A percentile compares a stretch with the other conserved stretches of the same genome.
Evolutionary conservation across 2,888 invertebrate genomes (phyloP).

Genomic region (Cremastobaeus sp.): DNA sequence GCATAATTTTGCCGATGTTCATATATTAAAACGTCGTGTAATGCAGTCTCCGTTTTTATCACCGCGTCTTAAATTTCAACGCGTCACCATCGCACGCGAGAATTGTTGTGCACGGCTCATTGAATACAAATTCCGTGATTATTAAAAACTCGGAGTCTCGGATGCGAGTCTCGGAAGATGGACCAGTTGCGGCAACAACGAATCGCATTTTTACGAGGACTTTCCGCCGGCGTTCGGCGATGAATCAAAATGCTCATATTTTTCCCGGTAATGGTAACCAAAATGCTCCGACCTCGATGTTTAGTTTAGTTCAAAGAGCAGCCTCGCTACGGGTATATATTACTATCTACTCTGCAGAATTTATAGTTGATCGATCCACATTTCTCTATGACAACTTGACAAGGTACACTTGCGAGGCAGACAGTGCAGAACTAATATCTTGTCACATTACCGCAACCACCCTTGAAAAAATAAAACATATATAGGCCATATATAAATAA

Average conservation of each 20-base stretch:
- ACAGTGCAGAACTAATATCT: slow-evolving; percentile 48
- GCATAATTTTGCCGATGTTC: slow-evolving; percentile 29
- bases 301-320: slow-evolving; percentile 47
- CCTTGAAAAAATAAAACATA: too few relatives aligned
- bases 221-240: neutral
- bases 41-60: slow-evolving; percentile 12
- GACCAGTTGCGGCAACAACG: slow-evolving; percentile 29
- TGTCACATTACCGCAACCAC: slow-evolving; percentile 42
- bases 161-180: too few relatives aligned
- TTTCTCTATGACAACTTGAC: slow-evolving; percentile 61
- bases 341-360: slow-evolving; percentile 57
- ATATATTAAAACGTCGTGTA: slow-evolving; percentile 16
- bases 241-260: slow-evolving; percentile 50
- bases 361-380: slow-evolving; percentile 61
- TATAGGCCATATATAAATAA: too few relatives aligned
- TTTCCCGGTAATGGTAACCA: slow-evolving; percentile 55
- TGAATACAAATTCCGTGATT: slow-evolving; percentile 10
- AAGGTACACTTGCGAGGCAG: slow-evolving; percentile 47
- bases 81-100: neutral
- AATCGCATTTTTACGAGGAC: slow-evolving; percentile 28
- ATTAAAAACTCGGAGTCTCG: too few relatives aligned
- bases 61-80: slow-evolving; percentile 23
- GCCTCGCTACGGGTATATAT: slow-evolving; percentile 45
- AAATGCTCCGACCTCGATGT: slow-evolving; percentile 52
- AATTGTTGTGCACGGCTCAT: slow-evolving; percentile 6